Conservation (phyloP, 1,140 invertebrate species). For the Drosophila azteca region DNA sequence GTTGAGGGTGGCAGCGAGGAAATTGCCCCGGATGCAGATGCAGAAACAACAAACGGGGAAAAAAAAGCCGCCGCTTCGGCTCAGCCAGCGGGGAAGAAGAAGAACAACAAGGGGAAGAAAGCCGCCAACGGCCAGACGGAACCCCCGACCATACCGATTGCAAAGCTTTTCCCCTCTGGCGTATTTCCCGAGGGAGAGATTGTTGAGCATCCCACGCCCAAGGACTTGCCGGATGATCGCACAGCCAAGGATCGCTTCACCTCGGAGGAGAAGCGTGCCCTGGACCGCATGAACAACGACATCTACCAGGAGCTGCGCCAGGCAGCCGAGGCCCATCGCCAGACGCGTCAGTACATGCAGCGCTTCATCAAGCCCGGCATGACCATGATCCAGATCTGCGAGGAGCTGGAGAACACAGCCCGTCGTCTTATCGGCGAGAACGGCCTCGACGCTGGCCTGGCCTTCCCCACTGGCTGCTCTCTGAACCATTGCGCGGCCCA, state of each 20-base stretch:
- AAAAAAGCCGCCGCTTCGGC: conserved; percentile 85
- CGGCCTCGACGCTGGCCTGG: conserved; percentile 97
- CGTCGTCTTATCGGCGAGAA: conserved; percentile 97
- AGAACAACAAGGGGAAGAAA: conserved; percentile 87
- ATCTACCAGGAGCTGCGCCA: conserved; percentile 97
- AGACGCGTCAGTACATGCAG: conserved; percentile 95
- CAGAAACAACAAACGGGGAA: conserved; percentile 62
- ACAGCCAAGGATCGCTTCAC: conserved; percentile 94
- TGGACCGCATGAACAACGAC: conserved; percentile 92
- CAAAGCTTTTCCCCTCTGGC: conserved; percentile 92
- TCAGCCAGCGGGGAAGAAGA: conserved; percentile 86
- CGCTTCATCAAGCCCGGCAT: conserved; percentile 98
- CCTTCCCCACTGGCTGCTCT: conserved; percentile 99
- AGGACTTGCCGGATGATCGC: conserved; percentile 89
- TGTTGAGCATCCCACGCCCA: conserved; percentile 88
- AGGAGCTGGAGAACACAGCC: conserved; percentile 96
- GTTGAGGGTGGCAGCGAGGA: conserved; percentile 77
- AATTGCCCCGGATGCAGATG: conserved; percentile 74
- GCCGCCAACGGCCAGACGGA: conserved; percentile 87
- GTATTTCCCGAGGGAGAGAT: conserved; percentile 92
- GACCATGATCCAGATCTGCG: conserved; percentile 99
- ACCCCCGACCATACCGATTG: conserved; percentile 94
- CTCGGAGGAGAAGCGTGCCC: conserved; percentile 94
- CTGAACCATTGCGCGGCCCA: conserved; percentile 99
- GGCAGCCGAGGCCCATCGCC: conserved; percentile 98